phyloP scores from a whole-genome alignment of 2,797 vertebrate genomes.

The Cyprinella venusta region DNA sequence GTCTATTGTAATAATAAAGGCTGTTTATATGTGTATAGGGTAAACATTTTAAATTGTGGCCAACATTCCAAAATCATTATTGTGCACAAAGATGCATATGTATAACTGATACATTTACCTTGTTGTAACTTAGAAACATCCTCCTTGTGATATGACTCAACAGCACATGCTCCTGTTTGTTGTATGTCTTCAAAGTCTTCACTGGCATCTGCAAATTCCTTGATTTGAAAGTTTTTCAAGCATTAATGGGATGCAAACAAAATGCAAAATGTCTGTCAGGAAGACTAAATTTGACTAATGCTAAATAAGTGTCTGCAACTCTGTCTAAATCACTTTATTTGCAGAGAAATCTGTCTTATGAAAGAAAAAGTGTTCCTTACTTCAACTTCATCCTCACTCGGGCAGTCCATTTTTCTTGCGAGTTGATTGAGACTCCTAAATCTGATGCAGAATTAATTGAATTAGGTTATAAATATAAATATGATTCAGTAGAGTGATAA shows the following conservation, averaged over 20 bases:
- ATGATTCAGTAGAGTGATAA: background rate
- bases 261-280: background rate
- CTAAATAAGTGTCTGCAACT: background rate
- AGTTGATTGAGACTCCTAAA: background rate
- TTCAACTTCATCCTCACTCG: background rate
- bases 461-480: background rate
- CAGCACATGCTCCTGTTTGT: background rate
- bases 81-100: background rate
- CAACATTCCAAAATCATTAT: background rate
- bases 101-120: constrained; percentile 28
- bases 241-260: background rate
- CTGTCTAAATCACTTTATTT: background rate
- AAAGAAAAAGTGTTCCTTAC: background rate
- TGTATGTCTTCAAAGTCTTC: constrained; percentile 15
- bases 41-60: background rate
- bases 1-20: background rate
- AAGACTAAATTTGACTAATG: background rate
- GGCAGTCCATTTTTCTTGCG: background rate
- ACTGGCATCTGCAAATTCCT: constrained; percentile 39
- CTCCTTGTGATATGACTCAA: background rate
- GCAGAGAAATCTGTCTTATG: background rate
- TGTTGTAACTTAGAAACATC: background rate
- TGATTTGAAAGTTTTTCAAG: background rate
- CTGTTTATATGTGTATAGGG: background rate
- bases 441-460: background rate